Evolutionary conservation across 2,113 vertebrate genomes (phyloP).

Genomic region (Poeciliopsis retropinna): DNA sequence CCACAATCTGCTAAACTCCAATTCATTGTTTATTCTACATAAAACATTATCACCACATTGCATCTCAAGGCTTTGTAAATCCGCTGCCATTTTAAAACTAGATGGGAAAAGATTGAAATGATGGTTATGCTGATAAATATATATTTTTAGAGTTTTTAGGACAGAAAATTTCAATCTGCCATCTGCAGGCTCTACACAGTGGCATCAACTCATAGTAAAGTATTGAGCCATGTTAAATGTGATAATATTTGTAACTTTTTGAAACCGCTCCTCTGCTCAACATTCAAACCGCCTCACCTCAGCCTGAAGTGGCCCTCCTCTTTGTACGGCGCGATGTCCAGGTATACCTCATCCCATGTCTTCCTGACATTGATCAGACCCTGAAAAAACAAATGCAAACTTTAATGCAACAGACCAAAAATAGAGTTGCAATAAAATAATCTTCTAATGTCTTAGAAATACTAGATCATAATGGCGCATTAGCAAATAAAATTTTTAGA

Average conservation of each 20-base stretch:
- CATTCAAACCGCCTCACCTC: slow-evolving; percentile 35
- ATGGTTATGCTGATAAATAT: neutral
- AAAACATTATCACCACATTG: too few relatives aligned
- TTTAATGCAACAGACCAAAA: slow-evolving; percentile 4
- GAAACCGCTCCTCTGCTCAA: too few relatives aligned
- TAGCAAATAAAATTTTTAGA: neutral
- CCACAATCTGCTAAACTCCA: too few relatives aligned
- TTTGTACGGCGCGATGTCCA: slow-evolving; percentile 63
- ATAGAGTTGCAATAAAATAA: neutral
- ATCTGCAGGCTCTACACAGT: too few relatives aligned
- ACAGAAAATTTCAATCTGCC: too few relatives aligned
- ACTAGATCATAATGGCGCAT: slow-evolving; percentile 1
- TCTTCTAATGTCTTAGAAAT: neutral
- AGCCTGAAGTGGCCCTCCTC: slow-evolving; percentile 54
- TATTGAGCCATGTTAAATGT: too few relatives aligned
- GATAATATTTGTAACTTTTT: neutral
- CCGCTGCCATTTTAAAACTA: neutral
- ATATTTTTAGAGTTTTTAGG: too few relatives aligned
- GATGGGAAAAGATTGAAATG: neutral
- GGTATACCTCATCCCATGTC: slow-evolving; percentile 47
- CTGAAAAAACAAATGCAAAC: slow-evolving; percentile 39
- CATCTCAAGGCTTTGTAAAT: neutral
- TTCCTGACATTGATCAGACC: slow-evolving; percentile 52
- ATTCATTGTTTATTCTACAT: too few relatives aligned
- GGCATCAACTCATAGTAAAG: too few relatives aligned